Conservation (phyloP, 1,140 invertebrate genomes). For the Contarinia nasturtii region DNA sequence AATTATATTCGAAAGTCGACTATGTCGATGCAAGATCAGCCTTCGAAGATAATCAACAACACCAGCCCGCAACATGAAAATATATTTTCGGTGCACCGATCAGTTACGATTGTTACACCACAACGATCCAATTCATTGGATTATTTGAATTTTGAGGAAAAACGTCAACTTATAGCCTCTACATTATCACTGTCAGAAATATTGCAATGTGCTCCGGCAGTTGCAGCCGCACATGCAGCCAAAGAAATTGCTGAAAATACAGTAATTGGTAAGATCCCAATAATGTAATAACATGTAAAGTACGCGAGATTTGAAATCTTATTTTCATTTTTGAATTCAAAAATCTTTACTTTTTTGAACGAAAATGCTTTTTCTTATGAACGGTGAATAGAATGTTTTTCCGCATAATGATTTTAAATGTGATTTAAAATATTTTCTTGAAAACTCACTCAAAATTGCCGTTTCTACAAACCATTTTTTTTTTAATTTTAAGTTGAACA, state of each 20-base stretch:
- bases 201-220: constrained; percentile 42
- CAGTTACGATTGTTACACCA: constrained; percentile 40
- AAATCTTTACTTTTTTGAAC: too few species aligned
- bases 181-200: constrained; percentile 72
- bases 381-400: too few species aligned
- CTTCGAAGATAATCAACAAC: background rate
- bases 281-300: background rate
- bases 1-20: background rate
- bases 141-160: constrained; percentile 79
- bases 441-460: too few species aligned
- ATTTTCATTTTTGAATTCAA: too few species aligned
- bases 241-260: constrained; percentile 29
- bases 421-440: too few species aligned
- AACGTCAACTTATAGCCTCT: constrained; percentile 69
- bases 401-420: too few species aligned
- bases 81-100: constrained; percentile 26
- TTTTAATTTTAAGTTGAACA: too few species aligned
- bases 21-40: too few species aligned
- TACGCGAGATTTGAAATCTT: too few species aligned
- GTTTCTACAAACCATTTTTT: too few species aligned
- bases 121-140: constrained; percentile 69
- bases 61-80: background rate
- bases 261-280: constrained; percentile 28
- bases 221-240: constrained; percentile 37
- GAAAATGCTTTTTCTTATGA: too few species aligned